Evolutionary conservation across 2,797 vertebrate genomes (phyloP), one percentile per base, ranked within the genome.

Genomic region (Anguilla obscura): DNA sequence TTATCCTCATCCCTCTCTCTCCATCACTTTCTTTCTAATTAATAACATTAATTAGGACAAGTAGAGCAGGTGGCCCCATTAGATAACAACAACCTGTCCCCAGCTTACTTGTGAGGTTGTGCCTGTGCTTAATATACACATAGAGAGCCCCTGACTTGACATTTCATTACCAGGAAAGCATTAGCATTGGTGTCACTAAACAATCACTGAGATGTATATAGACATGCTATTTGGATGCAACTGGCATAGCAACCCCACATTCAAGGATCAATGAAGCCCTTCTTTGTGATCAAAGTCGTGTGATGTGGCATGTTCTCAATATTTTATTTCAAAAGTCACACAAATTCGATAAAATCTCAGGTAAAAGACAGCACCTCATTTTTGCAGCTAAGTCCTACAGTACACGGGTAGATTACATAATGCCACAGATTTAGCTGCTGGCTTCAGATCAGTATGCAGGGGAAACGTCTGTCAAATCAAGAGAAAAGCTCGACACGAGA

Each of bases 401-500:
- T 56, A 79, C 58, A 36, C 33, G 30, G 24, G 45, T 52, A 79
- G 33, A 63, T 52, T 14, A 71, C 50, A 86, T 87, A 89, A 89
- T 90, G 86, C 84, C 69, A 27, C 71, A 91, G 86, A 90, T 90
- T 91, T 82, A 87, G 54, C 79, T 7, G 86, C 69, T 91, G 91
- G 90, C 89, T 90, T 48, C 7, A 93, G 93, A 94, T 92, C 90
- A 91, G 93, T 89, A 90, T 87, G 86, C 90, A 85, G 8, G 63
- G 63, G 4, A 69, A 69, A 69, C 7, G 8, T 69, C 24, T 27
- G 63, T n/a, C 24, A 69, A 69, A 69, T 69, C 5, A 69, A 69
- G 63, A 89, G 89, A 60, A 58, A 87, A 88, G 89, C 71, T 85
- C 12, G 40, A 69, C 87, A 86, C 63, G 36, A 87, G 90, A 90